Base-by-base conservation (phyloP, 1,140 invertebrate species). In the Oncopodura yosiiana region DNA sequence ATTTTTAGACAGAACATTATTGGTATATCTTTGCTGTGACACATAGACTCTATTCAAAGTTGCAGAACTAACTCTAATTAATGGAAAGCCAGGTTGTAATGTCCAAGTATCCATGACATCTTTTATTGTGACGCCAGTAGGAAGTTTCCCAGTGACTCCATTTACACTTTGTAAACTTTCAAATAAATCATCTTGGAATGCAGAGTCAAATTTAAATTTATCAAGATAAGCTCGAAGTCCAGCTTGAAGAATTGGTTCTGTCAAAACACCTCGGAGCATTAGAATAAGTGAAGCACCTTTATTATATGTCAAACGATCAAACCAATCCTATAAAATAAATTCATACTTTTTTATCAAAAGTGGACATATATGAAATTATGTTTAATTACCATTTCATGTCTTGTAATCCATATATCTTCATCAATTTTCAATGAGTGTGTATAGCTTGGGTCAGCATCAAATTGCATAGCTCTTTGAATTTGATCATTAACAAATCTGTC, bases 21-120 rank as follows among this genome's bases (percentile, higher is more conserved):
- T 49, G 1, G 29, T 32, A 18, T 50, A 60, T 19, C 43, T 43
- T 48, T 56, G 44, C 58, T 60, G 32, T 19, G 69, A 73, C 6
- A 62, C 23, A 26, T 37, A 52, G 34, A 58, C 36, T 16, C 50
- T 34, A 14, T 3, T 29, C 32, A 8, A 14, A 5, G 42, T 26
- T 14, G 56, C 69, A 45, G 80, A 75, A 1, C 63, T 77, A 0
- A 91, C 78, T 1, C 77, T 86, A 0, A 94, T 71, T 0, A 92
- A 77, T 1, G 90, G 90, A 69, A 84, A 93, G 0, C 85, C 84
- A 53, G 82, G 87, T 71, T 93, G 87, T 8, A 90, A 68, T 0
- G 87, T 91, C 90, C 91, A 94, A 0, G 88, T 90, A 63, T 94
- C 86, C 86, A 89, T 88, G 24, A 90, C 83, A 49, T 77, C 74